Base-by-base conservation (phyloP, 2,797 vertebrate species). In the Rhinatrema bivittatum region DNA sequence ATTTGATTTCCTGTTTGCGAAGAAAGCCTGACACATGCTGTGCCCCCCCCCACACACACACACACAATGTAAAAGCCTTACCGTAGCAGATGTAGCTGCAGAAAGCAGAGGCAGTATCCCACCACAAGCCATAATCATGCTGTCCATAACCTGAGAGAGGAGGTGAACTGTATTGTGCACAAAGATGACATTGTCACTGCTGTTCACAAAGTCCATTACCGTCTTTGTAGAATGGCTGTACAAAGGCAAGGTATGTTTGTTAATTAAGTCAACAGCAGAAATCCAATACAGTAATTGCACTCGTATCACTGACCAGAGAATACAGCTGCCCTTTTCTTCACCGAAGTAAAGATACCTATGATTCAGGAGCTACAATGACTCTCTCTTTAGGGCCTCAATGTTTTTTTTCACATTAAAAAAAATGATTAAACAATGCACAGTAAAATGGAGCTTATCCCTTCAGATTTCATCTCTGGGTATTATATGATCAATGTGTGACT, bases 151-250 rank as follows among this genome's bases (percentile, higher is more conserved):
- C 79, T 99, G 95, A 57, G 96, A 99, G 74, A 98, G 84, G 59
- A 99, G 90, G 68, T 99, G 96, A 34, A 99, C 76, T 0, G 93
- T 97, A 79, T 99, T 99, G 82, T 99, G 96, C 54, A 99, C 95
- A 76, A 98, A 99, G 58, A 99, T 82, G 1, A 93, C 74, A 27
- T 97, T 98, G 68, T 99, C 95, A 10, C 84, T 97, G 89, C 90
- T 96, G 79, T 99, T 99, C 72, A 98, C 95, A 55, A 99, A 98
- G 72, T 99, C 95, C 90, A 94, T 78, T 53, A 99, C 81, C 1
- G 94, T 96, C 83, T 99, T 99, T 39, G 93, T 95, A 62, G 93
- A 96, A 77, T 99, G 93, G 63, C 95, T 98, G 61, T 40, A 27
- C 43, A 53, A 56, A 45, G 53, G 46, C 12, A 48, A 57, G n/a